Conservation (phyloP, 2,113 vertebrate genomes). For the Verasper variegatus region DNA sequence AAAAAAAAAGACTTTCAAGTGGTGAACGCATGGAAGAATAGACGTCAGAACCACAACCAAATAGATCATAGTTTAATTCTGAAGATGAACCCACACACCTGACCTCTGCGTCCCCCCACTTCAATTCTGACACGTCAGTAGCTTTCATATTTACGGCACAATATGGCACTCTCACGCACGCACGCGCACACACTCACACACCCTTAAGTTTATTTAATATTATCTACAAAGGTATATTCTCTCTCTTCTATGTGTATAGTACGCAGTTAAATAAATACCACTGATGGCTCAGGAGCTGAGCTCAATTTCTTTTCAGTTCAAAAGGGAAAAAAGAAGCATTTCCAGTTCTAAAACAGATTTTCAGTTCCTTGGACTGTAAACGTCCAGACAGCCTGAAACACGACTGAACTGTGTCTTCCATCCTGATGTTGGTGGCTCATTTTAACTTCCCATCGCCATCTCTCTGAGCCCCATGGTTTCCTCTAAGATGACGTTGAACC, state of each 20-base stretch:
- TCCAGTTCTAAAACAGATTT: not conserved
- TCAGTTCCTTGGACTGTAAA: slow-evolving; percentile 16
- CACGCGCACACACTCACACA: slow-evolving; percentile 4
- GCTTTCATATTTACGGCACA: slow-evolving; percentile 61
- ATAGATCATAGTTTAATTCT: slow-evolving; percentile 76
- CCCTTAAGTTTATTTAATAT: slow-evolving; percentile 50
- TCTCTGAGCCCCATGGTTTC: not conserved
- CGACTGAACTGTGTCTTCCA: not conserved
- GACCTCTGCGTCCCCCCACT: not conserved
- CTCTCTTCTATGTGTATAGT: slow-evolving; percentile 48
- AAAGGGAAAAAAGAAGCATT: not conserved
- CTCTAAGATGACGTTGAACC: not conserved
- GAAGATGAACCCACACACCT: slow-evolving; percentile 53
- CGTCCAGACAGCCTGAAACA: slow-evolving; percentile 11
- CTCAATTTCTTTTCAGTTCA: slow-evolving; percentile 15
- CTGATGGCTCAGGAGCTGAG: slow-evolving; percentile 5
- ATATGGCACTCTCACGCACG: slow-evolving; percentile 35
- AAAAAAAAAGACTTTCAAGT: slow-evolving; percentile 3
- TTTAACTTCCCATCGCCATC: not conserved
- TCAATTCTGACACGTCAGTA: slow-evolving; percentile 69
- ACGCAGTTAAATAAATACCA: slow-evolving; percentile 69
- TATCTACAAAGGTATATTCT: slow-evolving; percentile 67
- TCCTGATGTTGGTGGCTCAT: not conserved
- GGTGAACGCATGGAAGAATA: slow-evolving; percentile 7
- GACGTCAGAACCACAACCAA: slow-evolving; percentile 35